Evolutionary conservation across 1,140 invertebrate species (phyloP).

Genomic region (Listronotus oregonensis): DNA sequence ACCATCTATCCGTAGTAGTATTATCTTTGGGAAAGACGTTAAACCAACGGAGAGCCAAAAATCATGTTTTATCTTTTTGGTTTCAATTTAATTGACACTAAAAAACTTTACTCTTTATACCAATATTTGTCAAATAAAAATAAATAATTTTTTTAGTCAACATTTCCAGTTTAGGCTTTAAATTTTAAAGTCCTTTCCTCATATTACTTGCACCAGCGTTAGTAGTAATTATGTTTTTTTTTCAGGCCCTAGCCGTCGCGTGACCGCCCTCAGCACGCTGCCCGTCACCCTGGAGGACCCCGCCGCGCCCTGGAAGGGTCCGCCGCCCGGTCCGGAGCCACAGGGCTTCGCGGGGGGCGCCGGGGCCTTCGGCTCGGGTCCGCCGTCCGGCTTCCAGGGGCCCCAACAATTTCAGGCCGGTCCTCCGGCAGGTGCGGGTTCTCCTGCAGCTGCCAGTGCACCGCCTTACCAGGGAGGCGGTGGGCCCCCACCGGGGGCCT

Average conservation of each 20-base stretch:
- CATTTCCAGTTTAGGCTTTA: too few species aligned
- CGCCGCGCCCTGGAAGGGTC: conserved; percentile 70
- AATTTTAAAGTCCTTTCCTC: too few species aligned
- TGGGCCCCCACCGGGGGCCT: conserved; percentile 72
- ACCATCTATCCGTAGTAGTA: too few species aligned
- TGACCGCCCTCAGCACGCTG: conserved; percentile 66
- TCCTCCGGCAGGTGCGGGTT: conserved; percentile 67
- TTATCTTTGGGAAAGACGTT: too few species aligned
- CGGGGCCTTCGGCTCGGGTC: conserved; percentile 60
- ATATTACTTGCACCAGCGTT: too few species aligned
- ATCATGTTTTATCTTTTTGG: too few species aligned
- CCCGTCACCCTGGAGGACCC: conserved; percentile 72
- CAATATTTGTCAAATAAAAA: too few species aligned
- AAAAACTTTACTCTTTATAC: too few species aligned
- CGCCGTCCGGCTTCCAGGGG: conserved; percentile 64
- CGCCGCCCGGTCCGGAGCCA: conserved; percentile 67
- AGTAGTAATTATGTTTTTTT: conserved; percentile 10
- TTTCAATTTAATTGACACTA: too few species aligned
- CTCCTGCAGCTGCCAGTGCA: conserved; percentile 62
- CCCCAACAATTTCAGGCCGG: conserved; percentile 64
- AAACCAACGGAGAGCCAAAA: too few species aligned
- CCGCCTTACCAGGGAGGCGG: conserved; percentile 66
- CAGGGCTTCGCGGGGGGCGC: conserved; percentile 65
- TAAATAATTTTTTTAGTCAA: too few species aligned
- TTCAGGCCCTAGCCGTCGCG: conserved; percentile 69